Conservation (phyloP, 2,888 invertebrate species). For the Nycteola revayana region DNA sequence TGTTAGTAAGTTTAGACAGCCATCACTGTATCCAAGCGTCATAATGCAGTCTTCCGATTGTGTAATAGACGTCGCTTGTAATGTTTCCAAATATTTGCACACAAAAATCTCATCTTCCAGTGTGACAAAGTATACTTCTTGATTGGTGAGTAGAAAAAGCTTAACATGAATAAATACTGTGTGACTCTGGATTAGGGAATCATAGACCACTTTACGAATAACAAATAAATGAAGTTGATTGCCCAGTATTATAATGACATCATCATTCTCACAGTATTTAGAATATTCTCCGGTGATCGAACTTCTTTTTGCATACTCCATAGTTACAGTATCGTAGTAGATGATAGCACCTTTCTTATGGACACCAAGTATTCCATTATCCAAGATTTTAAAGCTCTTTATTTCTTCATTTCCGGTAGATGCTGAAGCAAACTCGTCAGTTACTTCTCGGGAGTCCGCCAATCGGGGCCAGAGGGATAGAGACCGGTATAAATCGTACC, state of each 20-base stretch:
- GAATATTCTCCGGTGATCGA: conserved; percentile 46
- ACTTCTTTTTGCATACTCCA: conserved; percentile 32
- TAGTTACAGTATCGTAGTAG: conserved; percentile 52
- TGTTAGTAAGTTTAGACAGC: conserved; percentile 44
- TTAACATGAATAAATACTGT: conserved; percentile 45
- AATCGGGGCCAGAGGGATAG: conserved; percentile 55
- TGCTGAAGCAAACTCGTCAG: conserved; percentile 58
- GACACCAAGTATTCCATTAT: conserved; percentile 49
- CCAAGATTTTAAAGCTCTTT: conserved; percentile 42
- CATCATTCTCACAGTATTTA: conserved; percentile 49
- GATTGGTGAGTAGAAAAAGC: conserved; percentile 39
- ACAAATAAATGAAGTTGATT: conserved; percentile 44
- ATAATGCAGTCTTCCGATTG: conserved; percentile 39
- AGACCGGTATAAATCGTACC: conserved; percentile 59
- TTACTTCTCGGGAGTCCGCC: conserved; percentile 36
- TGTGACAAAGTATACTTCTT: conserved; percentile 44
- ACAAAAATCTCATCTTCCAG: conserved; percentile 45
- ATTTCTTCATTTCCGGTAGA: conserved; percentile 46
- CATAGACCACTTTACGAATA: conserved; percentile 34
- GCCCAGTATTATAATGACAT: conserved; percentile 38
- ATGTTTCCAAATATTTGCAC: conserved; percentile 29
- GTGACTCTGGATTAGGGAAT: conserved; percentile 20
- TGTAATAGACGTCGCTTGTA: conserved; percentile 27
- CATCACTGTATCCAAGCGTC: conserved; percentile 43
- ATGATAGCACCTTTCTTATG: conserved; percentile 46